Evolutionary conservation across 2,797 vertebrate species (phyloP), one percentile per base, ranked within the genome.

Genomic region (Pempheris klunzingeri): DNA sequence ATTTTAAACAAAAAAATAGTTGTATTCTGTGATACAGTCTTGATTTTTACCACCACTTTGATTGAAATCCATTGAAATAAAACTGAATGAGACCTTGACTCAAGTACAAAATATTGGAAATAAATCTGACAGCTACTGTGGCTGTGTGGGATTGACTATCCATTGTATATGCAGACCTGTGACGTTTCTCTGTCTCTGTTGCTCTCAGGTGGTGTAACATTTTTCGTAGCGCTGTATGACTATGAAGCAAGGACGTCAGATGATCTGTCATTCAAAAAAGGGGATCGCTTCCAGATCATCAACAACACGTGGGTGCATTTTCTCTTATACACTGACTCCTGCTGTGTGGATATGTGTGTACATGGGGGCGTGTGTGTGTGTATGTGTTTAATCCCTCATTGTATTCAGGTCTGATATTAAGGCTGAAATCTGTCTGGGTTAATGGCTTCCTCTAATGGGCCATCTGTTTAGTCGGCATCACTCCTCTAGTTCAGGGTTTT

Each of bases 251-350:
- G 98, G 94, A 99, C 98, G 78, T 96, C 96, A 28, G 98, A 99
- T 74, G 97, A 99, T 84, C 96, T 99, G 91, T 99, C 98, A 6
- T 99, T 99, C 93, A 97, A 96, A 92, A 99, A 99, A 87, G 97
- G 97, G 41, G 98, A 99, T 95, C 95, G 97, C 84, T 99, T 99
- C 95, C 97, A 99, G 93, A 99, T 99, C 90, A 98, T 99, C 93
- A 99, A 99, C 93, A 99, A 99, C 93, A 98, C 97, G 98, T 99
- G 95, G 98, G 97, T 89, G 7, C 22, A 73, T 73, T 69, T 61
- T 58, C 15, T 69, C 70, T 60, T 64, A n/a, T n/a, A 64, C 60
- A 4, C 6, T 7, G 6, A 10, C 46, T 49, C 58, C 62, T 63
- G 62, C 54, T 64, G 49, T 0, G 7, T 26, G 22, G 9, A 11